Percentiles rank a stretch among this genome's conserved stretches.
These are phyloP conservation scores for Leptobrachium ailaonicum DNA, from an alignment of 2,113 vertebrate species.

Conservation along the genomic window DNA sequence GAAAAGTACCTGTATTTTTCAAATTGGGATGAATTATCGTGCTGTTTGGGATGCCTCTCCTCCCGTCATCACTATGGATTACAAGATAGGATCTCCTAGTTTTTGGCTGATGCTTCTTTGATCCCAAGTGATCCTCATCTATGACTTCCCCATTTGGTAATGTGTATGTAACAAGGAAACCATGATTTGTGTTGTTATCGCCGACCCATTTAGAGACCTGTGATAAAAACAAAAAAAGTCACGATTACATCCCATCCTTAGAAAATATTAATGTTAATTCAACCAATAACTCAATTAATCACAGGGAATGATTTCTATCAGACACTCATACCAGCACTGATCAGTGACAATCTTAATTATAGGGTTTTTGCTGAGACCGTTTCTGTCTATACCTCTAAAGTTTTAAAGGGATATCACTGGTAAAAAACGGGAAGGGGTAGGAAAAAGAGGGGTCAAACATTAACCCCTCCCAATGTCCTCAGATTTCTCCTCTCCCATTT, in stretches of 20 bases:
- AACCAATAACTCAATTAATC: too few species aligned
- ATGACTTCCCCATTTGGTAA: constrained; percentile 54
- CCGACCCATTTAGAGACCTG: constrained; percentile 77
- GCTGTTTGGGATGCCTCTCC: constrained; percentile 30
- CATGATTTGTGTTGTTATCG: constrained; percentile 65
- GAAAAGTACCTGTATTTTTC: constrained; percentile 17
- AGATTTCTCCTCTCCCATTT: too few species aligned
- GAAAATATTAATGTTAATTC: too few species aligned
- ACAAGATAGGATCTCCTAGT: constrained; percentile 69
- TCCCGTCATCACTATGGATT: constrained; percentile 73
- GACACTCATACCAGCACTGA: too few species aligned
- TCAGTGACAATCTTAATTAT: too few species aligned
- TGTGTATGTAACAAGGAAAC: constrained; percentile 68
- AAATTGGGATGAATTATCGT: not conserved
- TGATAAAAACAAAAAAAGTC: constrained; percentile 7
- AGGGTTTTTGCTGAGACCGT: too few species aligned
- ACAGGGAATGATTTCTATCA: too few species aligned
- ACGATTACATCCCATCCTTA: not conserved
- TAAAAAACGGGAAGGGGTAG: too few species aligned
- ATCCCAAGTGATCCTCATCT: constrained; percentile 52
- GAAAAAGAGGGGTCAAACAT: too few species aligned
- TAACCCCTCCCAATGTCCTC: too few species aligned
- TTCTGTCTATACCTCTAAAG: too few species aligned
- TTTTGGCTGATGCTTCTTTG: constrained; percentile 26
- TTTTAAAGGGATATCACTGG: too few species aligned